Evolutionary conservation across 2,888 invertebrate species (phyloP).

Genomic region (Sphaerophoria rueppellii): DNA sequence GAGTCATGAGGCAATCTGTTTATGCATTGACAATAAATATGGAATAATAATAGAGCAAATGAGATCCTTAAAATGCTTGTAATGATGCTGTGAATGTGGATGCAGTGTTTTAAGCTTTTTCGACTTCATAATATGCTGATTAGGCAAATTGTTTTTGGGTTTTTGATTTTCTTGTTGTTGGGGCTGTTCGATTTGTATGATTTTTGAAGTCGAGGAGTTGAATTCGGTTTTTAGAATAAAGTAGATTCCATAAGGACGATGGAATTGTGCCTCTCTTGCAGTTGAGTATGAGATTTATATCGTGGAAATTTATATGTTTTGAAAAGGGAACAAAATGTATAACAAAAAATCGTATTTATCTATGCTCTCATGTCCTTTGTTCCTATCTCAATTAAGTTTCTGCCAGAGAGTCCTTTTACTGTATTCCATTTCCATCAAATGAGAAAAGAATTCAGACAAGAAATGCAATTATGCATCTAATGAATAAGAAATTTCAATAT

Average conservation of each 20-base stretch:
- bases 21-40: constrained; percentile 63
- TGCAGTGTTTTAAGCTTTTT: constrained; percentile 33
- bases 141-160: background rate
- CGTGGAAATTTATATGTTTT: background rate
- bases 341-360: background rate
- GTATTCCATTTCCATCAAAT: background rate
- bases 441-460: background rate
- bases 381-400: background rate
- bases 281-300: too few relatives aligned
- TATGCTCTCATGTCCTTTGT: background rate
- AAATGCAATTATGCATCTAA: background rate
- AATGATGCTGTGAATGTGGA: background rate
- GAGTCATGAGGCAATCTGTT: constrained; percentile 60
- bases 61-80: constrained; percentile 46
- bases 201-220: too few relatives aligned
- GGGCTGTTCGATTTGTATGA: too few relatives aligned
- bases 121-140: constrained; percentile 16
- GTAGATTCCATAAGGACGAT: too few relatives aligned
- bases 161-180: background rate
- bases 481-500: background rate
- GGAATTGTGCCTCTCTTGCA: too few relatives aligned
- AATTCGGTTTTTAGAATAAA: too few relatives aligned
- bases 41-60: constrained; percentile 60
- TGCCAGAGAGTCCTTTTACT: background rate
- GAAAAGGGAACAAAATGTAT: background rate